Base-by-base conservation (phyloP, 2,797 vertebrate species). In the Ptychobarbus kaznakovi region DNA sequence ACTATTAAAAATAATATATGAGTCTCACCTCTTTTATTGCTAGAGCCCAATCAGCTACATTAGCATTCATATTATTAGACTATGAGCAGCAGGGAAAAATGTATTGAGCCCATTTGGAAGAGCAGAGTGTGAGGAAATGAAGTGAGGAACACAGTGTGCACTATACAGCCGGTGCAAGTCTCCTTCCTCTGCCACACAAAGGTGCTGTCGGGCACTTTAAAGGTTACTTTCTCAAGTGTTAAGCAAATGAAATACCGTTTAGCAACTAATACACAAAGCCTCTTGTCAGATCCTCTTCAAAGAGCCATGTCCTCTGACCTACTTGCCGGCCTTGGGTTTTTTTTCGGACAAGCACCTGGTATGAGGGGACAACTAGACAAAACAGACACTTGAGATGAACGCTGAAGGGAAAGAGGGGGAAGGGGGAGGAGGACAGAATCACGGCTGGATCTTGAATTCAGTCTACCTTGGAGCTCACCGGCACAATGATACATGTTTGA, bases 281-380 rank as follows among this genome's bases (percentile, higher is more conserved):
- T 94, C 92, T 94, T 92, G 94, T 95, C 94, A 90, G 82, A 83
- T 91, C 88, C 91, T 94, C 94, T 95, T 97, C 94, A 96, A 95
- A 96, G 94, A 96, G 92, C 92, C 93, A 95, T 95, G 96, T 96
- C 95, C 94, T 96, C 95, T 96, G 96, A 97, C 95, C 93, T 92
- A 92, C 91, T 93, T 93, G 94, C 93, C 90, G 96, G 96, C 93
- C 88, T 93, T 94, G 93, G 94, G 88, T 94, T 95, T 94, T 96
- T 89, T 88, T 89, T 89, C 93, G 90, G 95, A 94, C 92, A 94
- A 95, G 95, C 94, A 95, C 93, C 91, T 93, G 92, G 88, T 92
- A 84, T 46, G 91, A 96, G 94, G 93, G 68, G 93, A 93, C 94
- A 93, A 88, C 90, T 96, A 98, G 96, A 98, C 96, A 97, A 97